Evolutionary conservation across 1,140 invertebrate species (phyloP), one percentile per base, ranked within the genome.

Genomic region (Rhagoletis zephyria): DNA sequence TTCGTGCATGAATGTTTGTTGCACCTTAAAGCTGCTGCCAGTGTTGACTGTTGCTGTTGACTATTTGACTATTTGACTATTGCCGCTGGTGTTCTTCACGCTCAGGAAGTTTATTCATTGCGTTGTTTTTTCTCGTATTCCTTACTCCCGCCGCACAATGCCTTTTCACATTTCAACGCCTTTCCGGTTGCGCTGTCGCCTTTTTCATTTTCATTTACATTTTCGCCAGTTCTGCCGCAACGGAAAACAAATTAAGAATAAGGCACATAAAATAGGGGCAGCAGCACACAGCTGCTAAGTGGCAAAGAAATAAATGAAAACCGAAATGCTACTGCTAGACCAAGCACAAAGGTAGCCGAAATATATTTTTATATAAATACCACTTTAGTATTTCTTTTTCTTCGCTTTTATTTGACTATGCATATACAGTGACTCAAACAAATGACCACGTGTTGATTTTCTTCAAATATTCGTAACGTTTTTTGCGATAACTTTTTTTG

Each of bases 221-320:
- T 45, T 85, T 63, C 59, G 19, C 60, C 60, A 48, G 2, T 16
- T 30, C 85, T 85, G 56, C 14, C 30, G 59, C 60, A 63, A 61
- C 56, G 85, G 85, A 85, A 85, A 45, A 61, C 45, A 61, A 61
- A 85, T 42, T 85, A 85, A 85, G 60, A 85, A 85, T 85, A 85
- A 85, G 63, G 51, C 40, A 85, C 63, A 85, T 63, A 85, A 85
- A 85, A 85, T 61, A 63, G 60, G 42, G 60, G 16, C 30, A 63
- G 60, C 14, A 30, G 16, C 30, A 63, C 19, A 61, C 60, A 85
- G 59, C 30, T 30, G 16, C 30, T 42, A 12, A 40, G 42, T 14
- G 59, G 4, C 14, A n/a, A 85, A 61, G 85, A 61, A 85, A 56
- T 85, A 56, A 85, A 60, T 59, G 30, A 30, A 30, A 30, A 56